Evolutionary conservation across 2,888 invertebrate genomes (phyloP).

Genomic region (Oconnorella tubifera): DNA sequence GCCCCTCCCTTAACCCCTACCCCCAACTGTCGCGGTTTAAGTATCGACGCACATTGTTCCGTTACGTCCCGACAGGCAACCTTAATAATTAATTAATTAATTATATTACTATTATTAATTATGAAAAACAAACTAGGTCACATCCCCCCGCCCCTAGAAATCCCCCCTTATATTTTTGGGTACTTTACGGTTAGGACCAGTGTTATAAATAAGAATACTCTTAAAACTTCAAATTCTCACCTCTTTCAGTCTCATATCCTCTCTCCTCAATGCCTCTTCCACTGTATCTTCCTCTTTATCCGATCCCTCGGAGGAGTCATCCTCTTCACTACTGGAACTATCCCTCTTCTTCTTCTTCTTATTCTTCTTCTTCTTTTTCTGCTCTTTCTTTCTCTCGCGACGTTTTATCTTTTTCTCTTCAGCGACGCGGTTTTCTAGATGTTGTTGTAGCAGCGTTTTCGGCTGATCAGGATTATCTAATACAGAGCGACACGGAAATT

Average conservation of each 20-base stretch:
- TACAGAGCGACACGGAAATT: no score
- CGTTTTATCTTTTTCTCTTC: conserved; percentile 26
- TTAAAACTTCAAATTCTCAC: no score
- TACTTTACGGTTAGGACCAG: no score
- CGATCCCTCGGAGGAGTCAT: not conserved
- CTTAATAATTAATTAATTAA: not conserved
- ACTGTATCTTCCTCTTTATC: not conserved
- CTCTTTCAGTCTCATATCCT: conserved; percentile 53
- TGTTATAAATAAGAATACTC: no score
- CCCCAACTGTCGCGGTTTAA: no score
- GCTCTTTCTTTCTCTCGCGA: conserved; percentile 35
- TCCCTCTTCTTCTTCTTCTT: conserved; percentile 7
- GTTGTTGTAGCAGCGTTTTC: conserved; percentile 38
- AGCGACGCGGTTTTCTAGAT: conserved; percentile 40
- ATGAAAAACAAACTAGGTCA: conserved; percentile 40
- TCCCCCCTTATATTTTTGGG: conserved; percentile 47
- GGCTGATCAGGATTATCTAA: conserved; percentile 3
- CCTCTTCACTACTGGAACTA: not conserved
- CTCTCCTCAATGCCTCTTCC: conserved; percentile 45
- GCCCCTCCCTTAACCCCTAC: no score
- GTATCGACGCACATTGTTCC: no score
- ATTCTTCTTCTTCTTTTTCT: conserved; percentile 3
- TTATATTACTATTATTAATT: not conserved
- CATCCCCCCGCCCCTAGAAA: conserved; percentile 57
- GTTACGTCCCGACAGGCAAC: no score